Evolutionary conservation across 2,797 vertebrate genomes (phyloP), one percentile per base, ranked within the genome.

Genomic region (Acridotheres tristis): DNA sequence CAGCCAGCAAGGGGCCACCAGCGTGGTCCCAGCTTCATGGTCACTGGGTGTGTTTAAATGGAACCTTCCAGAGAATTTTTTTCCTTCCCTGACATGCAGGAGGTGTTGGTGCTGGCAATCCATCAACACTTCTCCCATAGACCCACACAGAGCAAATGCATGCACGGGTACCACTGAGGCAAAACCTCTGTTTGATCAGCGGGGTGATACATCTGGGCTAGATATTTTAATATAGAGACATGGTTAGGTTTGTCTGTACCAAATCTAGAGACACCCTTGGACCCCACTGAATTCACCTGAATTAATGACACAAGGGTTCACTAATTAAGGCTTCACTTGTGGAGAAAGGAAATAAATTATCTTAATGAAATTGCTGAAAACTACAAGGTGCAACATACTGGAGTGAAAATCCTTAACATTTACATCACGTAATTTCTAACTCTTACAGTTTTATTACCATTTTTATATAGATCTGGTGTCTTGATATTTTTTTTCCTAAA

Each of bases 101-200:
- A 73, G 51, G 15, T 58, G 40, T 9, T 42, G 38, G 40, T 55
- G 43, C 21, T 6, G 13, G 25, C 30, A 45, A 20, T 65, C 18
- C 23, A 17, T 68, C 54, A 54, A 10, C 27, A 9, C 14, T 57
- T 62, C 77, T 73, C n/a, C 34, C 20, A 1, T 3, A 54, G 50
- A 62, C 3, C 20, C 38, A 6, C 43, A 3, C 1, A 18, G 19
- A 61, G 13, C 0, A 0, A 90, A 32, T 7, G 15, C n/a, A n/a
- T 0, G 1, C 26, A 40, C 0, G 0, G 16, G 25, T 38, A 57
- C 10, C 57, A 48, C 26, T 1, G 6, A 12, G 29, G 42, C 53
- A 63, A 67, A 83, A 78, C 36, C 20, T 36, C 34, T 38, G 10
- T 68, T 66, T 38, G 26, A 21, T 32, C 38, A 66, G 17, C 27